Conservation (phyloP, 2,113 vertebrate species). For the Elephas maximus region DNA sequence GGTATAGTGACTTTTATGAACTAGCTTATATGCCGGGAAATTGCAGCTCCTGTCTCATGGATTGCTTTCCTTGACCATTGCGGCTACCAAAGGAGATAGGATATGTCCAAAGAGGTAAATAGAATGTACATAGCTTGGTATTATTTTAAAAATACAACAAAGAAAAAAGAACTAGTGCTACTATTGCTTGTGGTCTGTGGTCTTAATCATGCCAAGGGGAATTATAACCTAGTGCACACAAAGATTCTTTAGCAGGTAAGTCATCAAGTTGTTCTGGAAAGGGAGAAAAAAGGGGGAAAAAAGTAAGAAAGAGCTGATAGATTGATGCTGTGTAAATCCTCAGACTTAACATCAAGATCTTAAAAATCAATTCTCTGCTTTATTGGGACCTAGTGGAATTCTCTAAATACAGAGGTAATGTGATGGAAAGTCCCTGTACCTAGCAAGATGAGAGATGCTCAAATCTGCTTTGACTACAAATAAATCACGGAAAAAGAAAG, state of each 20-base stretch:
- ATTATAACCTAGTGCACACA: neutral
- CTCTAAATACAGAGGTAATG: constrained; percentile 44
- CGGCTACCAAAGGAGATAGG: neutral
- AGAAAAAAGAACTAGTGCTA: neutral
- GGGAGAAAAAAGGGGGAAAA: constrained; percentile 5
- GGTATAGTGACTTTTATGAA: neutral
- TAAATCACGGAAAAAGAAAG: constrained; percentile 54
- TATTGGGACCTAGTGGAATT: neutral
- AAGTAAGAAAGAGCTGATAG: neutral
- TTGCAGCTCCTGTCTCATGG: neutral
- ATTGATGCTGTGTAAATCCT: constrained; percentile 19
- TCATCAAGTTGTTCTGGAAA: neutral
- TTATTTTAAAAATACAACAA: neutral
- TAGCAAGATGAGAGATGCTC: constrained; percentile 35
- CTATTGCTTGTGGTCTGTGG: neutral
- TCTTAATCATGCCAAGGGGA: neutral
- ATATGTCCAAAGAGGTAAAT: neutral
- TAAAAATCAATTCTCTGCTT: constrained; percentile 75
- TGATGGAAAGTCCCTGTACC: neutral
- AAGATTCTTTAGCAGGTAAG: neutral
- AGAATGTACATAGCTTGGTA: neutral
- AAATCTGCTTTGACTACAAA: constrained; percentile 57
- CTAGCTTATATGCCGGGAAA: neutral
- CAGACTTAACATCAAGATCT: constrained; percentile 19
- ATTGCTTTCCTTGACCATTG: neutral